A percentile compares a stretch with the other conserved stretches of the same genome.
phyloP scores from a whole-genome alignment of 1,140 invertebrate genomes.

The Delia radicum region DNA sequence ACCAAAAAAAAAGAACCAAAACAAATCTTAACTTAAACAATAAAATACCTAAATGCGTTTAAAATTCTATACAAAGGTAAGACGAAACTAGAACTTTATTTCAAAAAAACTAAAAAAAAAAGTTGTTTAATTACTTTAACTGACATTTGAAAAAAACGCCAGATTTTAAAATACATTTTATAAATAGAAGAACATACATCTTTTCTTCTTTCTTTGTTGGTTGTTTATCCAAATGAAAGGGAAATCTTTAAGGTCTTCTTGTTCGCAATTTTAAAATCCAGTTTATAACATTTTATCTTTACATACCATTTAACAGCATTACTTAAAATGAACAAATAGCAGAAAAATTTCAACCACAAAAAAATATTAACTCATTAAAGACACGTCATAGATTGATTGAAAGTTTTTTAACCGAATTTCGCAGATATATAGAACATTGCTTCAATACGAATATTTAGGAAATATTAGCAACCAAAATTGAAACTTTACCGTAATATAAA shows the following conservation, averaged over 20 bases:
- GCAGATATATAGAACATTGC: no score
- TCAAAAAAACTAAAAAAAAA: background rate
- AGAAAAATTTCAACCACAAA: no score
- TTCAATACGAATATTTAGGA: no score
- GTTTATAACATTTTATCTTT: background rate
- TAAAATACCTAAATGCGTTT: background rate
- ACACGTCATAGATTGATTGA: no score
- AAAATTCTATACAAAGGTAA: background rate
- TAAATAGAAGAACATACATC: background rate
- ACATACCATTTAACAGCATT: conserved; percentile 6
- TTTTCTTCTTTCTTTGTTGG: no score
- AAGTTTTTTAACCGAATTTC: no score
- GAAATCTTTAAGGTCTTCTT: no score
- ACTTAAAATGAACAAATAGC: background rate
- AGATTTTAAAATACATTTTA: background rate
- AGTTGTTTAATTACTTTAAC: background rate
- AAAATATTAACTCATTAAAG: no score
- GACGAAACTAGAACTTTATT: background rate
- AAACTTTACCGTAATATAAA: no score
- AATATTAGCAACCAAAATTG: no score
- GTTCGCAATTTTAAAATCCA: background rate
- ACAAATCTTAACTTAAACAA: background rate
- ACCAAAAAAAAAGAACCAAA: background rate
- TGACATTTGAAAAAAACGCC: background rate
- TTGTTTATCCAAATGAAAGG: no score